Evolutionary conservation across 2,888 invertebrate genomes (phyloP).

Genomic region (Gastrophysa polygoni): DNA sequence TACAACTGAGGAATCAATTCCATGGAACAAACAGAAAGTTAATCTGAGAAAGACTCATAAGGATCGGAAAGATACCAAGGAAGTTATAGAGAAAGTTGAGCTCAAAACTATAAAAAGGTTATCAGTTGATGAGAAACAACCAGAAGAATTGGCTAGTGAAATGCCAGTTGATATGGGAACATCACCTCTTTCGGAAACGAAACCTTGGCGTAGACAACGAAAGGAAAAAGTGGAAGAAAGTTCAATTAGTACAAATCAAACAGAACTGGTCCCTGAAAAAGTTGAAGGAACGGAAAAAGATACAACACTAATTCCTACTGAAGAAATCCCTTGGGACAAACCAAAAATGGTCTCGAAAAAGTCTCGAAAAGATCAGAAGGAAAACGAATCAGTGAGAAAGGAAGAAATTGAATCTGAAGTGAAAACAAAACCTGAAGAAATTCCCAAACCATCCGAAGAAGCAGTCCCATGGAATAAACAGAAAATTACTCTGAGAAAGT

Average conservation of each 20-base stretch:
- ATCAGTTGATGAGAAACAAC: conserved; percentile 1
- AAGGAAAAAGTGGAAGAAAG: not conserved
- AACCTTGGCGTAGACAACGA: conserved; percentile 9
- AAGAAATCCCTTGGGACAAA: conserved; percentile 63
- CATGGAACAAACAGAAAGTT: conserved; percentile 70
- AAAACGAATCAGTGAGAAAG: conserved; percentile 63
- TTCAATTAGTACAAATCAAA: conserved; percentile 10
- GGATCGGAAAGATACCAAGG: conserved; percentile 50
- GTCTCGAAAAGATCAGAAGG: conserved; percentile 54
- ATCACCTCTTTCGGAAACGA: conserved; percentile 52
- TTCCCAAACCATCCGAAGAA: conserved; percentile 45
- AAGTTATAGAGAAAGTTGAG: conserved; percentile 37
- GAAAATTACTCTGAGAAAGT: conserved; percentile 60
- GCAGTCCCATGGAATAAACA: conserved; percentile 67
- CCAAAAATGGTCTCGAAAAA: conserved; percentile 64
- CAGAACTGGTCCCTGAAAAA: not conserved
- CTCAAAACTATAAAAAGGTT: conserved; percentile 35
- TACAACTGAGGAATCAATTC: conserved; percentile 53
- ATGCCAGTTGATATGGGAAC: conserved; percentile 61
- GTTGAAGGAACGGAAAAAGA: not conserved
- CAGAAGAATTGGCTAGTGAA: conserved; percentile 24
- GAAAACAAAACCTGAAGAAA: conserved; percentile 27
- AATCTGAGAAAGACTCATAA: conserved; percentile 58
- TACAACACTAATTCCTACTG: not conserved
- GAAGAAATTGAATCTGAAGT: conserved; percentile 4